Percentiles rank a stretch among this genome's conserved stretches.
Conservation (phyloP, 2,113 vertebrate species). For the Halichoerus grypus region DNA sequence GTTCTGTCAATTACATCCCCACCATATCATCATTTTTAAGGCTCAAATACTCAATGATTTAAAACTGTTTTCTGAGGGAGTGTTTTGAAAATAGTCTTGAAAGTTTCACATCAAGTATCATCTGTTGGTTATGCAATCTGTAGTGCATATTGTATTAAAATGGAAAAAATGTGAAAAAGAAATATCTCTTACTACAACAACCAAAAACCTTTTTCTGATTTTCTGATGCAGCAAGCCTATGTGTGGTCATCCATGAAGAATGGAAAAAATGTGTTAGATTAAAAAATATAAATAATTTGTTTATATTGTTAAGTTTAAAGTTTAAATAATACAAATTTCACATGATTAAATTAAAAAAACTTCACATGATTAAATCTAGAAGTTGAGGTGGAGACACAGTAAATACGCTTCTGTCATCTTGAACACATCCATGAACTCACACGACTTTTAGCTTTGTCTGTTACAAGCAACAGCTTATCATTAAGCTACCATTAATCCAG, state of each 20-base stretch:
- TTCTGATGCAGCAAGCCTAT: background rate
- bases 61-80: background rate
- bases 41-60: background rate
- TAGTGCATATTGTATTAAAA: background rate
- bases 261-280: background rate
- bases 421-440: background rate
- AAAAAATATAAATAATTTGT: background rate
- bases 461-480: fast-evolving
- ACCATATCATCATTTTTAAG: background rate
- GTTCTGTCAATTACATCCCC: background rate
- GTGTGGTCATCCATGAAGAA: background rate
- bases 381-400: background rate
- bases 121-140: background rate
- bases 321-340: background rate
- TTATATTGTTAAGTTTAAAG: background rate
- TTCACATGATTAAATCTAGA: background rate
- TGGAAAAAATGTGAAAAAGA: background rate
- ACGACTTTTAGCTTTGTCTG: fast-evolving
- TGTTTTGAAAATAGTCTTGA: background rate
- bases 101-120: background rate
- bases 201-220: background rate
- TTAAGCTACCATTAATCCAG: background rate
- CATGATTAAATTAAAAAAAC: background rate
- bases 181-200: background rate
- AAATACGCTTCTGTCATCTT: too few relatives aligned